These are phyloP conservation scores for Coendou prehensilis DNA, from an alignment of 2,797 vertebrate genomes.

Conservation along the genomic window DNA sequence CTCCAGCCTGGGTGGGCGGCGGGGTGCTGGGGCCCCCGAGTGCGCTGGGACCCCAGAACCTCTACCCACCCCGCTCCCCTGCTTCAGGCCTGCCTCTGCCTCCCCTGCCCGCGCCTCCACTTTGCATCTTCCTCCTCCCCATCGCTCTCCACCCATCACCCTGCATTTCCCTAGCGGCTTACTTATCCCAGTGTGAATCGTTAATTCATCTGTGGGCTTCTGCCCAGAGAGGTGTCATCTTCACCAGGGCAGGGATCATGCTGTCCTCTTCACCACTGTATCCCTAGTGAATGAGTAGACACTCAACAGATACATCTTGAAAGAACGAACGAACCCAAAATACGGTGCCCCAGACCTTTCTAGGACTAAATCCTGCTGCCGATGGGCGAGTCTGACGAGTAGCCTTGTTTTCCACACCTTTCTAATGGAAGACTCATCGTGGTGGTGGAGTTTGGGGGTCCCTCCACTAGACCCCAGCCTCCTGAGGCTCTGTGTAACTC, in stretches of 20 bases:
- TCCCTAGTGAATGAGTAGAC: background rate
- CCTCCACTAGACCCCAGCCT: background rate
- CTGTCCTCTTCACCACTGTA: background rate
- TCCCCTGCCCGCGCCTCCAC: background rate
- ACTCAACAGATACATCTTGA: background rate
- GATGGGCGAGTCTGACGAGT: background rate
- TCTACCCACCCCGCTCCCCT: background rate
- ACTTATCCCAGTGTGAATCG: background rate
- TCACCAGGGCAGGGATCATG: background rate
- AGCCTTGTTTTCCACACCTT: background rate
- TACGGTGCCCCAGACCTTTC: background rate
- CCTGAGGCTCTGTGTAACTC: background rate
- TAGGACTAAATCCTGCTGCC: background rate
- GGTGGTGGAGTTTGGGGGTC: background rate
- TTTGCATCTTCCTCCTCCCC: too few relatives aligned
- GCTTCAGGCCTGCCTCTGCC: background rate
- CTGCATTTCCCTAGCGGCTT: background rate
- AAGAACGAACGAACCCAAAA: background rate
- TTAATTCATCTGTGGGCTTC: background rate
- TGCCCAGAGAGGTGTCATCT: background rate
- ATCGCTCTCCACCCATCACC: background rate
- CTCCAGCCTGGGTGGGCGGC: rapidly evolving
- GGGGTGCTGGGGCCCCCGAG: background rate
- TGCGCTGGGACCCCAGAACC: conserved; percentile 86
- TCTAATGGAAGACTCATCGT: background rate